These are phyloP conservation scores for Scartelaos histophorus DNA, from an alignment of 2,113 vertebrate species.

Conservation along the genomic window DNA sequence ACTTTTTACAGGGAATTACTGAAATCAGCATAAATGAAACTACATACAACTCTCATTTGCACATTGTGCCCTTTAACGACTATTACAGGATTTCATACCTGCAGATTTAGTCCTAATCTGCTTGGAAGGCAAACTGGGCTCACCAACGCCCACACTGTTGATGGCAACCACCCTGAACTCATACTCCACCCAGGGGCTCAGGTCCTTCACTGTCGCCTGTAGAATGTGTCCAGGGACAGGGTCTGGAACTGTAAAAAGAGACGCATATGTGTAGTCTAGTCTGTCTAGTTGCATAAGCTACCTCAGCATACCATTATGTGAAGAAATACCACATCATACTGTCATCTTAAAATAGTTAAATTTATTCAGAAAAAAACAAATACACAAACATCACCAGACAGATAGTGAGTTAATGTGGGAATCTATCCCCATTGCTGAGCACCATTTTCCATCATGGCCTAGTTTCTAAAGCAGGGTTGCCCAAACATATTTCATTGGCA, in stretches of 20 bases:
- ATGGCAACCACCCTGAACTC: conserved; percentile 79
- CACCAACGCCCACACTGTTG: conserved; percentile 76
- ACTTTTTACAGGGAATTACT: too few species aligned
- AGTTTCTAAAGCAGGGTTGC: neutral
- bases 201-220: conserved; percentile 68
- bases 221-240: conserved; percentile 78
- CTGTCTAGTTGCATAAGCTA: neutral
- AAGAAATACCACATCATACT: too few species aligned
- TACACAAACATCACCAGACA: neutral
- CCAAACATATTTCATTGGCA: too few species aligned
- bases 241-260: conserved; percentile 71
- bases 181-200: conserved; percentile 80
- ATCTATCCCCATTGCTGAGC: too few species aligned
- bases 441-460: neutral
- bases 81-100: conserved; percentile 58
- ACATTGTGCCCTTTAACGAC: too few species aligned
- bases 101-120: conserved; percentile 73
- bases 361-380: neutral
- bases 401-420: neutral
- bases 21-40: too few species aligned
- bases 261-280: neutral
- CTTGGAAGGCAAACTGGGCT: conserved; percentile 74
- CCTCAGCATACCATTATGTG: neutral
- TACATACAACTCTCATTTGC: too few species aligned
- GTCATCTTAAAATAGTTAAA: neutral